Evolutionary conservation across 2,797 vertebrate species (phyloP).

Genomic region (Nyctibius grandis): DNA sequence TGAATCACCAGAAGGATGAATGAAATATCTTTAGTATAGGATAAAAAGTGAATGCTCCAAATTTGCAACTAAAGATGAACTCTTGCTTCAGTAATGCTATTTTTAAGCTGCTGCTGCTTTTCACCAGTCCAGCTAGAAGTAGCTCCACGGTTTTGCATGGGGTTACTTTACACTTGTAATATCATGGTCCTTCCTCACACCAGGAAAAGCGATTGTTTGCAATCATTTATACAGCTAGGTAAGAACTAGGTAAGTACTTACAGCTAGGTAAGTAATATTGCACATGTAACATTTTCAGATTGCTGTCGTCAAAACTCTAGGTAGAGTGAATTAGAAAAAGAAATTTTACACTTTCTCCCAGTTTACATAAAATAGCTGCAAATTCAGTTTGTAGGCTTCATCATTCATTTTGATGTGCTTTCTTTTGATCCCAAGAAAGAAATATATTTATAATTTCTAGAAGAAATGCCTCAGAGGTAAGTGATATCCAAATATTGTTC

Average conservation of each 20-base stretch:
- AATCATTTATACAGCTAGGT: background rate
- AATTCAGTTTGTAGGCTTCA: slow-evolving; percentile 48
- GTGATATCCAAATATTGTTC: slow-evolving; percentile 66
- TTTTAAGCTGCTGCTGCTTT: background rate
- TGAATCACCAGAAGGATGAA: background rate
- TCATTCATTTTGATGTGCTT: slow-evolving; percentile 59
- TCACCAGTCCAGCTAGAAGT: slow-evolving; percentile 7
- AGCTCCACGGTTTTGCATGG: background rate
- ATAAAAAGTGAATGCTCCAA: background rate
- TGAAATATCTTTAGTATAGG: background rate
- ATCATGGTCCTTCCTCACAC: background rate
- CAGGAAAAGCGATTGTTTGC: background rate
- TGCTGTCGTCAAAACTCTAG: background rate
- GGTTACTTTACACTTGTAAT: background rate
- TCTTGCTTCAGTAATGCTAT: background rate
- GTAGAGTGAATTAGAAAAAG: slow-evolving; percentile 1
- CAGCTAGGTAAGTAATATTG: background rate
- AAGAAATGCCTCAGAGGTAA: slow-evolving; percentile 62
- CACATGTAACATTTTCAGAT: slow-evolving; percentile 24
- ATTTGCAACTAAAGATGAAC: background rate
- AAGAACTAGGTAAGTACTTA: background rate
- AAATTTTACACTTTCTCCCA: background rate
- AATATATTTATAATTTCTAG: slow-evolving; percentile 66
- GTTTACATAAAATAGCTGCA: slow-evolving; percentile 30
- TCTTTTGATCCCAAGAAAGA: slow-evolving; percentile 56